Percentiles rank a stretch among this genome's conserved stretches.
phyloP scores from a whole-genome alignment of 2,888 invertebrate species.

The Drosophila diplacantha region DNA sequence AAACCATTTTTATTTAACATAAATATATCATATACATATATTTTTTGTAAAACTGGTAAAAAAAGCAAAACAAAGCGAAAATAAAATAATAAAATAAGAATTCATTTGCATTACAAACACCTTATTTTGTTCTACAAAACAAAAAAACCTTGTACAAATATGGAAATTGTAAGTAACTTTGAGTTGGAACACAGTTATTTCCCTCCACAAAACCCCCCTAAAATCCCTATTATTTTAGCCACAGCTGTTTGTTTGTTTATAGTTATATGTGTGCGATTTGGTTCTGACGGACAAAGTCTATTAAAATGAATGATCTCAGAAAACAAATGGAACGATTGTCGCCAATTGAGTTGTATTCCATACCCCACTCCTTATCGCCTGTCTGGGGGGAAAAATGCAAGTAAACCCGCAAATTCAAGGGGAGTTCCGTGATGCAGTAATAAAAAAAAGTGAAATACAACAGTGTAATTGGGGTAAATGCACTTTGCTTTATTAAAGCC shows the following conservation, averaged over 20 bases:
- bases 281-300: slow-evolving; percentile 50
- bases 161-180: not conserved
- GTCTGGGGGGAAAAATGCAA: slow-evolving; percentile 10
- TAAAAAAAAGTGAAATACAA: slow-evolving; percentile 30
- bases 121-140: not conserved
- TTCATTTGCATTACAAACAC: not conserved
- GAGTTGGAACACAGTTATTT: not conserved
- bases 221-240: slow-evolving; percentile 1
- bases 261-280: slow-evolving; percentile 5
- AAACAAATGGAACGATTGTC: slow-evolving; percentile 56
- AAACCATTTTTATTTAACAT: too few relatives aligned
- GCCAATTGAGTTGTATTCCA: slow-evolving; percentile 55
- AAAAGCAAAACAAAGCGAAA: not conserved
- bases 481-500: slow-evolving; percentile 33
- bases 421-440: slow-evolving; percentile 5
- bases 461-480: slow-evolving; percentile 49
- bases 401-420: slow-evolving; percentile 28
- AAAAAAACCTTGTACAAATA: not conserved
- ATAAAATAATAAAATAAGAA: not conserved
- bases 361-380: slow-evolving; percentile 45
- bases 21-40: too few relatives aligned
- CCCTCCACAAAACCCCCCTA: not conserved
- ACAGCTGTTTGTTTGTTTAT: not conserved
- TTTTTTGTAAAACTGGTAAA: not conserved
- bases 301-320: slow-evolving; percentile 66